phyloP scores from a whole-genome alignment of 2,797 vertebrate species.

The Novumbra hubbsi region DNA sequence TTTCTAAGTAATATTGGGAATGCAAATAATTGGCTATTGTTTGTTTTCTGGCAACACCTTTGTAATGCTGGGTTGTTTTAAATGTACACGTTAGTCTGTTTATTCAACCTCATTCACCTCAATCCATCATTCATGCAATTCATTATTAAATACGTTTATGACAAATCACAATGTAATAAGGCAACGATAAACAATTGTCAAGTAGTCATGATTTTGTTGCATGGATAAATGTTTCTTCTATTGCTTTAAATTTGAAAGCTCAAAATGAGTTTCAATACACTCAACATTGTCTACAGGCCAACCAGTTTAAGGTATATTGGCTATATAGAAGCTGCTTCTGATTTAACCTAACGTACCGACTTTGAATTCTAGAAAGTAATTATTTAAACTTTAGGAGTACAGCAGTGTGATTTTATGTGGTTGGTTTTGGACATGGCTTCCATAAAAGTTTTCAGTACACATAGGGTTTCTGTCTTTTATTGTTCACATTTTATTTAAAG shows the following conservation, averaged over 20 bases:
- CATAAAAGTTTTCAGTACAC: too few relatives aligned
- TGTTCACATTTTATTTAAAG: neutral
- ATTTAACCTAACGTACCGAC: too few relatives aligned
- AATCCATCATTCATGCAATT: constrained; percentile 38
- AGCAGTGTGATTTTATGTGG: neutral
- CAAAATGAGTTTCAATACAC: too few relatives aligned
- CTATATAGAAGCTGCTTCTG: too few relatives aligned
- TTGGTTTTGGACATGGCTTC: neutral
- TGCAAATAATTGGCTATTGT: neutral
- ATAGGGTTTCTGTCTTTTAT: too few relatives aligned
- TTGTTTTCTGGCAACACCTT: neutral
- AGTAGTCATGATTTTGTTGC: too few relatives aligned
- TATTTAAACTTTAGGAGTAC: neutral
- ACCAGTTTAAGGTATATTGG: too few relatives aligned
- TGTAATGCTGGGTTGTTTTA: constrained; percentile 36
- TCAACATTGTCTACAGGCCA: too few relatives aligned
- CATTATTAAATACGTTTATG: constrained; percentile 12
- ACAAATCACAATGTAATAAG: neutral
- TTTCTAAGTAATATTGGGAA: neutral
- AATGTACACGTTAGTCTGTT: constrained; percentile 43
- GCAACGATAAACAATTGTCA: too few relatives aligned
- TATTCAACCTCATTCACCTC: constrained; percentile 54
- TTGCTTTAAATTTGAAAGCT: too few relatives aligned
- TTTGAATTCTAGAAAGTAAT: neutral
- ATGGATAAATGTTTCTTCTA: too few relatives aligned